Conservation (phyloP, 2,797 vertebrate species). For the Salmo trutta region DNA sequence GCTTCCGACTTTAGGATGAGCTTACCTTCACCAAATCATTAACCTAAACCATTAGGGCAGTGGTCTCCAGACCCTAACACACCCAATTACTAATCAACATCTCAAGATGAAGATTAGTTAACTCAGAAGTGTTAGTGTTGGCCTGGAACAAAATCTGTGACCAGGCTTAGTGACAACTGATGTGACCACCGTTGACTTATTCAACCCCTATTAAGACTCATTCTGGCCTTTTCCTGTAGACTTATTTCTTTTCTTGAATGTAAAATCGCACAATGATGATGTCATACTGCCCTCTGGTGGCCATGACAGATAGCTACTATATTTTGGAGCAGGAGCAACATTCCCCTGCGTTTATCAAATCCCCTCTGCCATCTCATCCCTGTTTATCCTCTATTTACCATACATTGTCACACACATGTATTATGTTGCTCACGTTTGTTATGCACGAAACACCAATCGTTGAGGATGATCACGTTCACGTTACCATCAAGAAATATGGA, state of each 20-base stretch:
- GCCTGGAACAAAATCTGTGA: background rate
- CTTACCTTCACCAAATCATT: background rate
- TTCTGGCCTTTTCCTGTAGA: background rate
- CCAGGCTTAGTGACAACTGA: background rate
- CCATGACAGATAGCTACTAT: background rate
- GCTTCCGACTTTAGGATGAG: background rate
- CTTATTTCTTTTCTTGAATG: background rate
- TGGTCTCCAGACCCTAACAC: background rate
- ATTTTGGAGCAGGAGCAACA: background rate
- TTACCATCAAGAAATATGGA: background rate
- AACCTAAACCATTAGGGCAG: background rate
- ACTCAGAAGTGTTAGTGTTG: background rate
- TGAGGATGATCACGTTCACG: background rate
- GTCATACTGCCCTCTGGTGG: slow-evolving; percentile 58
- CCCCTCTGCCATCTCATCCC: background rate
- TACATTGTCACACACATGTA: background rate
- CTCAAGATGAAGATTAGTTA: background rate
- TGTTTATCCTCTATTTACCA: background rate
- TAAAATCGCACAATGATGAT: background rate
- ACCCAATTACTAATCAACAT: background rate
- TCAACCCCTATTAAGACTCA: background rate
- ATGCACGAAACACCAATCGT: background rate
- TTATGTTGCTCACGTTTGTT: background rate
- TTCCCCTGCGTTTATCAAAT: background rate
- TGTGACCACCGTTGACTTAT: background rate